phyloP scores from a whole-genome alignment of 2,113 vertebrate genomes.

The Dissostichus mawsoni region DNA sequence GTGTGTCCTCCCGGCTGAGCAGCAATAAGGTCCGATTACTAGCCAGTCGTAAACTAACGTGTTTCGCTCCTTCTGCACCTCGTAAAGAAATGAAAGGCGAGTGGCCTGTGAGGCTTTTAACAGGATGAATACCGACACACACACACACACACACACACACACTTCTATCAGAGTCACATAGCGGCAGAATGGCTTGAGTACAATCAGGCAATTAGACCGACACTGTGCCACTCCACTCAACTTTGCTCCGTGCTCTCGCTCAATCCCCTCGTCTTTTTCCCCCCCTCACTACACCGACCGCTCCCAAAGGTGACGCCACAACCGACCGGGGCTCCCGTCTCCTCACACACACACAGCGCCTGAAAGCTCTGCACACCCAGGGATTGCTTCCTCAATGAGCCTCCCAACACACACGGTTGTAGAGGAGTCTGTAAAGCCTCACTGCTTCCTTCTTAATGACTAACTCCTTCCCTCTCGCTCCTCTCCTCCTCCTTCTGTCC shows the following conservation, averaged over 20 bases:
- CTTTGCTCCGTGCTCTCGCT: constrained; percentile 44
- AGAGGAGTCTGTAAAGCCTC: constrained; percentile 8
- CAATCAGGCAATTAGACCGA: constrained; percentile 78
- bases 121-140: constrained; percentile 13
- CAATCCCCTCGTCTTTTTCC: neutral
- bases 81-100: constrained; percentile 62
- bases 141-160: constrained; percentile 24
- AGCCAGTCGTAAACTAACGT: constrained; percentile 68
- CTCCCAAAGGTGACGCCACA: constrained; percentile 41
- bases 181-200: constrained; percentile 71
- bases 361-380: constrained; percentile 73
- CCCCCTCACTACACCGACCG: constrained; percentile 10
- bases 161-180: neutral
- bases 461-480: constrained; percentile 50
- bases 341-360: constrained; percentile 38
- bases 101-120: constrained; percentile 77
- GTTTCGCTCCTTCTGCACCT: constrained; percentile 43
- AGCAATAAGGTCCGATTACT: constrained; percentile 72
- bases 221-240: constrained; percentile 55
- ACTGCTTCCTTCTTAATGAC: constrained; percentile 56
- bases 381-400: constrained; percentile 50
- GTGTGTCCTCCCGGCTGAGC: constrained; percentile 50
- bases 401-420: neutral
- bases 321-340: constrained; percentile 26
- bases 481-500: constrained; percentile 58